Evolutionary conservation across 2,797 vertebrate species (phyloP).

Genomic region (Trachurus trachurus): DNA sequence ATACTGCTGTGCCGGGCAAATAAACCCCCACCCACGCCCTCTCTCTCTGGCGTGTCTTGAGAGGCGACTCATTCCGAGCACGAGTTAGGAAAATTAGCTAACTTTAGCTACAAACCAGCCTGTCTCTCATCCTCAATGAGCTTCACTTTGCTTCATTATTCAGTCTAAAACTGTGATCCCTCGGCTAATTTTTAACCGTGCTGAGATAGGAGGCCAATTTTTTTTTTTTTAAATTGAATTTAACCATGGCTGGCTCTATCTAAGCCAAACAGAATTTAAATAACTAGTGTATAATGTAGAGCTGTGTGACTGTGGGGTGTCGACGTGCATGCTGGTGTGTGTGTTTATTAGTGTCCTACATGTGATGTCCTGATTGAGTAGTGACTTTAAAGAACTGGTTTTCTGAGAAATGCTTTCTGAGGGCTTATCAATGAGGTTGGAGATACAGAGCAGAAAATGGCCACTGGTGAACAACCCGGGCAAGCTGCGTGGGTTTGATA

Average conservation of each 20-base stretch:
- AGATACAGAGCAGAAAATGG: slow-evolving; percentile 67
- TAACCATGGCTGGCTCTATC: slow-evolving; percentile 57
- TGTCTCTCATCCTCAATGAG: slow-evolving; percentile 47
- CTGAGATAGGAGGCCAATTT: slow-evolving; percentile 63
- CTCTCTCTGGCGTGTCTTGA: slow-evolving; percentile 3
- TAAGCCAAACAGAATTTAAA: slow-evolving; percentile 55
- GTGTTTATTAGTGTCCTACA: slow-evolving; percentile 48
- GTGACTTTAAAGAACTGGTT: slow-evolving; percentile 46
- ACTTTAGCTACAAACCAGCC: slow-evolving; percentile 50
- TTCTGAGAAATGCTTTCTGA: slow-evolving; percentile 39
- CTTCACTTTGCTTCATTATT: slow-evolving; percentile 63
- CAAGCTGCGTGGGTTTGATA: slow-evolving; percentile 77
- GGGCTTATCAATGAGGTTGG: slow-evolving; percentile 54
- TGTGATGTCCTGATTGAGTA: slow-evolving; percentile 60
- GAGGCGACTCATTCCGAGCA: slow-evolving; percentile 45
- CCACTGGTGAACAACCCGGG: slow-evolving; percentile 58
- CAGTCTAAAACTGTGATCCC: slow-evolving; percentile 54
- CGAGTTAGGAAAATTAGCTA: slow-evolving; percentile 46
- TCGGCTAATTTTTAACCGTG: slow-evolving; percentile 51
- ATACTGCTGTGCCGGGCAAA: slow-evolving; percentile 49
- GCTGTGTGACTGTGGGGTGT: slow-evolving; percentile 29
- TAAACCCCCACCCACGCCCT: neutral
- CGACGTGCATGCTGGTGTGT: neutral
- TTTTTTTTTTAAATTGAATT: slow-evolving; percentile 65
- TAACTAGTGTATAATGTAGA: slow-evolving; percentile 22